These are phyloP conservation scores for Miniopterus natalensis DNA, from an alignment of 2,113 vertebrate genomes.

Conservation along the genomic window DNA sequence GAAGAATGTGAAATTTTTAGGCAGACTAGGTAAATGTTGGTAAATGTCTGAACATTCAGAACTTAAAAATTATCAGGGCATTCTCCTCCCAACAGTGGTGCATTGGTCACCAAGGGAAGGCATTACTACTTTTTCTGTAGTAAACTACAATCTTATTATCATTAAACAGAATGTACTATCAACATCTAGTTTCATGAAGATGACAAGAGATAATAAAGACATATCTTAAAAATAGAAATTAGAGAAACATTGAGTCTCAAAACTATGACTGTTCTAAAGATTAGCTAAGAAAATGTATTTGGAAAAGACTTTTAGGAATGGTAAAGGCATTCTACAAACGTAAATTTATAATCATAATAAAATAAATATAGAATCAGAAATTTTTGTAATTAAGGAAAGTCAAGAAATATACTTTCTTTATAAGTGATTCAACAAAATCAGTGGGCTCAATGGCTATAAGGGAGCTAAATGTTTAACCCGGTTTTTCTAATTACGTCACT, in stretches of 20 bases:
- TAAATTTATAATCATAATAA: constrained; percentile 11
- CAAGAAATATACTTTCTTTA: constrained; percentile 21
- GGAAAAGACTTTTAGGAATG: neutral
- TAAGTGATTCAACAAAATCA: neutral
- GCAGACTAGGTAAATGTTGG: neutral
- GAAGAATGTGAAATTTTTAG: neutral
- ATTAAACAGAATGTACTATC: neutral
- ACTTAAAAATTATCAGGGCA: neutral
- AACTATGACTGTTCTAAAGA: neutral
- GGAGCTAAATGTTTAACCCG: neutral
- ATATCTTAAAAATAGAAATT: neutral
- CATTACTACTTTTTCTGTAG: constrained; percentile 6
- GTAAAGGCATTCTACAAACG: neutral
- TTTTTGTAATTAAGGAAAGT: neutral
- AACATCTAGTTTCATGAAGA: neutral
- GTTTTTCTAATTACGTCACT: constrained; percentile 32
- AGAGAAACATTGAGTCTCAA: constrained; percentile 6
- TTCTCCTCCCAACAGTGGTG: neutral
- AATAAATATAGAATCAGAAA: neutral
- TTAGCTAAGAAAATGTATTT: neutral
- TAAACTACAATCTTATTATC: neutral
- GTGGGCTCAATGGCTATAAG: neutral
- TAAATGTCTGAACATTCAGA: constrained; percentile 45
- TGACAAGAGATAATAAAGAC: constrained; percentile 24
- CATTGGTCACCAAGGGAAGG: neutral